Conservation (phyloP, 2,888 invertebrate genomes). For the Epistrophe eligans region DNA sequence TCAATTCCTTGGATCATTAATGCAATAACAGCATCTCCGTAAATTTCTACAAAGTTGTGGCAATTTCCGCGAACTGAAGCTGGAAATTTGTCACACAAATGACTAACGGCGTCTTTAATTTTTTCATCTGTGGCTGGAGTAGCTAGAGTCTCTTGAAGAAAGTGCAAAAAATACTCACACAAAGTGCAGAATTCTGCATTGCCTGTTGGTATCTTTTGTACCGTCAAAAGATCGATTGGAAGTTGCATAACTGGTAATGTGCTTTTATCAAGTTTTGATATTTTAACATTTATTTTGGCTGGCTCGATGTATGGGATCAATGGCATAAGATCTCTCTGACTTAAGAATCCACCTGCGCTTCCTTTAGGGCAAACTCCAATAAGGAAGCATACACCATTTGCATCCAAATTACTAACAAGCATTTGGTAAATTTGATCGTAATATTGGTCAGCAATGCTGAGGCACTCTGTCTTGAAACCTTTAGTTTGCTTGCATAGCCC, state of each 20-base stretch:
- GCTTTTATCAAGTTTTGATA: conserved; percentile 80
- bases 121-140: conserved; percentile 88
- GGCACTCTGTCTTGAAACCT: conserved; percentile 90
- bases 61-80: conserved; percentile 87
- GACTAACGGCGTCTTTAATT: conserved; percentile 88
- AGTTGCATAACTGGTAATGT: conserved; percentile 83
- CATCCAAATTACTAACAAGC: conserved; percentile 88
- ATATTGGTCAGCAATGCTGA: conserved; percentile 91
- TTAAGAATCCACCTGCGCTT: conserved; percentile 18
- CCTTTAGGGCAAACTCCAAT: conserved; percentile 85
- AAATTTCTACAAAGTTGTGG: conserved; percentile 89
- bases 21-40: conserved; percentile 92
- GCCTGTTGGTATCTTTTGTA: conserved; percentile 82
- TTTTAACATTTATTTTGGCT: conserved; percentile 82
- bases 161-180: conserved; percentile 93
- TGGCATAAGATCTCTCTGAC: conserved; percentile 85
- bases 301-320: conserved; percentile 85
- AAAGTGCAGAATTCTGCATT: conserved; percentile 88
- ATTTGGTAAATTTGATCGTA: conserved; percentile 89
- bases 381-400: conserved; percentile 88
- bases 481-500: conserved; percentile 93
- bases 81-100: conserved; percentile 89
- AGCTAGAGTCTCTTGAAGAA: conserved; percentile 89
- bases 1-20: conserved; percentile 88
- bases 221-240: conserved; percentile 85